phyloP scores from a whole-genome alignment of 1,140 invertebrate genomes.

The Agrilus planipennis region DNA sequence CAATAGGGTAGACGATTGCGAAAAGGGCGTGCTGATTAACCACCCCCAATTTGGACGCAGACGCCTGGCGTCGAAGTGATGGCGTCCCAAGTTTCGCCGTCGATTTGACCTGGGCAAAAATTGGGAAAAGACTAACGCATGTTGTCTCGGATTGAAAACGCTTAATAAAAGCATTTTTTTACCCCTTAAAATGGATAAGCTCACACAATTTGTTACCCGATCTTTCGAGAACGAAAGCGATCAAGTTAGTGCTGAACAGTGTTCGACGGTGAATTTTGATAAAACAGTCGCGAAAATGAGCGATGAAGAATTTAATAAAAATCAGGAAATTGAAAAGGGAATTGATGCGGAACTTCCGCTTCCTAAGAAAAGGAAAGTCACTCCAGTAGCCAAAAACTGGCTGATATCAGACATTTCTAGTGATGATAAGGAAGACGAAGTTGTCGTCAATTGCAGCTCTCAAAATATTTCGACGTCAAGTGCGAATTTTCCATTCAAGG shows the following conservation, averaged over 20 bases:
- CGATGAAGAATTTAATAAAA: constrained; percentile 7
- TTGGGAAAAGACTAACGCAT: too few relatives aligned
- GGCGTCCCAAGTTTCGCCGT: constrained; percentile 21
- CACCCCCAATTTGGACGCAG: constrained; percentile 8
- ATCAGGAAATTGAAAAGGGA: constrained; percentile 14
- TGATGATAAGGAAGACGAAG: too few relatives aligned
- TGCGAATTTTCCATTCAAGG: too few relatives aligned
- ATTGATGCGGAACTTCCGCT: constrained; percentile 14
- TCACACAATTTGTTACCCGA: constrained; percentile 61
- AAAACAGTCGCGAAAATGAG: constrained; percentile 12
- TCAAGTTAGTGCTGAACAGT: constrained; percentile 17
- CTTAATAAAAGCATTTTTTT: constrained; percentile 6
- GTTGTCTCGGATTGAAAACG: constrained; percentile 14
- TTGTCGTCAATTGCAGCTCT: too few relatives aligned
- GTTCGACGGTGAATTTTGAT: constrained; percentile 23
- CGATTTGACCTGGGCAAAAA: too few relatives aligned
- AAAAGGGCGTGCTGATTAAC: constrained; percentile 1
- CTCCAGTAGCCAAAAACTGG: constrained; percentile 32
- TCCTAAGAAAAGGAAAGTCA: constrained; percentile 11
- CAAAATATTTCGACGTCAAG: too few relatives aligned
- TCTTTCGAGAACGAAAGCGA: constrained; percentile 46
- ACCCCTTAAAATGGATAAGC: constrained; percentile 44
- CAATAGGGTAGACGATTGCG: constrained; percentile 3
- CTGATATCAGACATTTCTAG: constrained; percentile 32
- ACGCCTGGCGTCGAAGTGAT: constrained; percentile 20